These are phyloP conservation scores for Catonia carolina DNA, from an alignment of 2,888 invertebrate species.

Conservation along the genomic window DNA sequence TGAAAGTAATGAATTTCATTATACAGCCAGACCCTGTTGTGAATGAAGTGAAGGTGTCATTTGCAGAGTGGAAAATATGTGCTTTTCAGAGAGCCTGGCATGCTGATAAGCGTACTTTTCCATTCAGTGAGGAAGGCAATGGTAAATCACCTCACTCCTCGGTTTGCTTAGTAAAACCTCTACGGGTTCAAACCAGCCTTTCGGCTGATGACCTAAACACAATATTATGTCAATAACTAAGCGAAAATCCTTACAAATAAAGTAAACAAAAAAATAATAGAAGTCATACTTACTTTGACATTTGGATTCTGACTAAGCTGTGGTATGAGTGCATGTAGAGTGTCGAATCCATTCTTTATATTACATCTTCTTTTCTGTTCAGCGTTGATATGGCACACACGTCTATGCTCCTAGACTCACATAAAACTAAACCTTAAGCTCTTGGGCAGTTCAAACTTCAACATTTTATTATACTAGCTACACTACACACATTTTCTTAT, in stretches of 20 bases:
- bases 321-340: constrained; percentile 85
- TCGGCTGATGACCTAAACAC: no score
- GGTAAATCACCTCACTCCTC: no score
- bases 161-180: no score
- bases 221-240: no score
- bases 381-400: constrained; percentile 88
- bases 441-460: constrained; percentile 30
- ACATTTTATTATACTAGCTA: not conserved
- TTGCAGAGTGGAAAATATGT: no score
- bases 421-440: constrained; percentile 33
- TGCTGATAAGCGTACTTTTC: no score
- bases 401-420: constrained; percentile 54
- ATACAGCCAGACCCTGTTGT: no score
- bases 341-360: constrained; percentile 94
- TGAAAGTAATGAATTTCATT: no score
- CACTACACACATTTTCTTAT: constrained; percentile 11
- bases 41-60: no score
- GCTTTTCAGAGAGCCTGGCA: no score
- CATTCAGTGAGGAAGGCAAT: no score
- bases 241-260: not conserved
- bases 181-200: no score
- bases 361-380: constrained; percentile 94
- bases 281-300: constrained; percentile 59
- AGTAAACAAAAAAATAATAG: not conserved
- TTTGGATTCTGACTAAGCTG: constrained; percentile 84